Conservation (phyloP, 2,113 vertebrate genomes). For the Chrysemys picta region DNA sequence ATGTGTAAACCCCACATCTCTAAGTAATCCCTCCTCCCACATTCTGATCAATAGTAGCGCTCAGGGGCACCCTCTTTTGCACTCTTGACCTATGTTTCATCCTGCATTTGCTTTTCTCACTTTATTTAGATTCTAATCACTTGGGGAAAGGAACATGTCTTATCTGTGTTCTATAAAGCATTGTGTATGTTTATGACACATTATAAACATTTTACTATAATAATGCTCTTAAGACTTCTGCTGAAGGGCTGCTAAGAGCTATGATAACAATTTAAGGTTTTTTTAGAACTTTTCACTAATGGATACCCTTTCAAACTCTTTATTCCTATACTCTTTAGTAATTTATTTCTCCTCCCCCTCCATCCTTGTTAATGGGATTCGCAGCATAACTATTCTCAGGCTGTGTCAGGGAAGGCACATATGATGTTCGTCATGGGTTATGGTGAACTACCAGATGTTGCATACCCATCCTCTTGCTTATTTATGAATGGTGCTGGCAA, state of each 20-base stretch:
- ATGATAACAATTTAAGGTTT: not conserved
- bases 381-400: not conserved
- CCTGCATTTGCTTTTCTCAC: too few species aligned
- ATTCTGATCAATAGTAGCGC: not conserved
- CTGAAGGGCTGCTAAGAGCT: not conserved
- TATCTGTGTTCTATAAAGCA: not conserved
- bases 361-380: not conserved
- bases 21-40: not conserved
- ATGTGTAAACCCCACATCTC: not conserved
- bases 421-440: not conserved
- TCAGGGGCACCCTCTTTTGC: not conserved
- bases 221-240: not conserved
- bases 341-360: not conserved
- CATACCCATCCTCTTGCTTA: not conserved
- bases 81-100: not conserved
- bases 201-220: not conserved
- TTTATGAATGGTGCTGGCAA: not conserved
- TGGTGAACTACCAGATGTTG: not conserved
- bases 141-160: rapidly evolving
- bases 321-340: not conserved
- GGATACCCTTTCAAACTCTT: not conserved
- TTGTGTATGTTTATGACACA: not conserved
- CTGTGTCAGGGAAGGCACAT: not conserved
- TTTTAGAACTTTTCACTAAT: not conserved
- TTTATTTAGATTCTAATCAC: not conserved